Base-by-base conservation (phyloP, 2,888 invertebrate species). In the Cheilosia soror region DNA sequence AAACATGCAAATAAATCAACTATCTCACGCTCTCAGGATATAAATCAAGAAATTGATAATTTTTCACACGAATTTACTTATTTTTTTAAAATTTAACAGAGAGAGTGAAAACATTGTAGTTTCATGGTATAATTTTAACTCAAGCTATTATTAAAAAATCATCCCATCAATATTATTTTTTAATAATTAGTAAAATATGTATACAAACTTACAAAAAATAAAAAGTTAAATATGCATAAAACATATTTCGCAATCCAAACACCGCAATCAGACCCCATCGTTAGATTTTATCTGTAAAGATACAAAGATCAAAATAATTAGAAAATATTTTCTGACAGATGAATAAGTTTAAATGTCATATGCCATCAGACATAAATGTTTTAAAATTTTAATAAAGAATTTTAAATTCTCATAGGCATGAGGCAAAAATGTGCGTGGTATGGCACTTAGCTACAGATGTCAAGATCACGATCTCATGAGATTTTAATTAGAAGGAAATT, bases 181-280 rank as follows among this genome's bases (percentile, higher is more conserved):
- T 37, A 13, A 25, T 25, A 49, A 20, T 20, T 20, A 20, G 2
- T 20, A 20, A 20, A 49, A 49, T 20, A 49, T n/a, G n/a, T n/a
- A n/a, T 15, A 25, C 9, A 27, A 0, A 95, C 95, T 95, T 93
- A 95, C 95, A 90, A 95, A 95, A 92, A 95, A 95, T 87, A 95
- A 91, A 90, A 96, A 95, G 92, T 95, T 96, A 93, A 95, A 95
- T 90, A 95, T 93, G 92, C 95, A 95, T 82, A 95, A 93, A 88
- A 95, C 93, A 92, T 95, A 95, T 93, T 95, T 95, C 90, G 95
- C 95, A 91, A 95, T 93, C 91, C 94, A 94, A 83, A 95, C 93
- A 87, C 94, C 94, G 89, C 94, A 94, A 90, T 94, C 94, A 69
- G 91, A 91, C 83, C 92, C 91, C 93, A 93, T 93, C 40, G 49